Percentiles rank a stretch among this genome's conserved stretches.
These are phyloP conservation scores for Margarornis squamiger DNA, from an alignment of 2,797 vertebrate species.

Conservation along the genomic window DNA sequence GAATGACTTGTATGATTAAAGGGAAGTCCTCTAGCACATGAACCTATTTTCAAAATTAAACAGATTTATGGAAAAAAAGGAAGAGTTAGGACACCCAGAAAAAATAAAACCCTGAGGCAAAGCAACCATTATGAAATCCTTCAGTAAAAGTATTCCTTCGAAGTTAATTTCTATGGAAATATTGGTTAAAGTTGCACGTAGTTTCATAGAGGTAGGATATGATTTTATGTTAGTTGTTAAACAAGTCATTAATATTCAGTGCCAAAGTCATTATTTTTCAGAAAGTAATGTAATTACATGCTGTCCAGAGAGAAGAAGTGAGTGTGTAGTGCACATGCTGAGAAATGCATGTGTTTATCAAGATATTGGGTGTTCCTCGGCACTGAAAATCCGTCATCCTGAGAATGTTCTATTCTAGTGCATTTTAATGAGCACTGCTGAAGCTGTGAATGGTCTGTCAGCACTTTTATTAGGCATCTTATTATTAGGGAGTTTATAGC, in stretches of 20 bases:
- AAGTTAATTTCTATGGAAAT: slow-evolving; percentile 21
- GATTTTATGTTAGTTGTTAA: slow-evolving; percentile 38
- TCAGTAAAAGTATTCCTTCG: neutral
- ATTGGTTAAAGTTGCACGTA: neutral
- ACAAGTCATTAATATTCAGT: slow-evolving; percentile 45
- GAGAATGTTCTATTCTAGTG: neutral
- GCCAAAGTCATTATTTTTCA: slow-evolving; percentile 2
- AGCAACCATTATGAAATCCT: neutral
- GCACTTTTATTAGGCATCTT: slow-evolving; percentile 53
- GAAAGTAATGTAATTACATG: slow-evolving; percentile 2
- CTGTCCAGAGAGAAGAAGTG: neutral
- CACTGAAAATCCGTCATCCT: neutral
- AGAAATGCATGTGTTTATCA: neutral
- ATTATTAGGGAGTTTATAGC: slow-evolving; percentile 50
- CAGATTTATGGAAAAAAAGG: neutral
- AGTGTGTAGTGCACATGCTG: neutral
- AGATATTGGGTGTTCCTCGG: neutral
- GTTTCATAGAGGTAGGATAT: neutral
- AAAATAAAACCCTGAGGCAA: neutral
- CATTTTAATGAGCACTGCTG: slow-evolving; percentile 42
- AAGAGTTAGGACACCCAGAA: neutral
- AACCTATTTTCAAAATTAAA: neutral
- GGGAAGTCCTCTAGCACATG: neutral
- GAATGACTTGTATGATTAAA: neutral
- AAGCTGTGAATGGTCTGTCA: slow-evolving; percentile 43